A percentile compares a stretch with the other conserved stretches of the same genome.
Evolutionary conservation across 2,888 invertebrate species (phyloP).

Genomic region (Yponomeuta cagnagella): DNA sequence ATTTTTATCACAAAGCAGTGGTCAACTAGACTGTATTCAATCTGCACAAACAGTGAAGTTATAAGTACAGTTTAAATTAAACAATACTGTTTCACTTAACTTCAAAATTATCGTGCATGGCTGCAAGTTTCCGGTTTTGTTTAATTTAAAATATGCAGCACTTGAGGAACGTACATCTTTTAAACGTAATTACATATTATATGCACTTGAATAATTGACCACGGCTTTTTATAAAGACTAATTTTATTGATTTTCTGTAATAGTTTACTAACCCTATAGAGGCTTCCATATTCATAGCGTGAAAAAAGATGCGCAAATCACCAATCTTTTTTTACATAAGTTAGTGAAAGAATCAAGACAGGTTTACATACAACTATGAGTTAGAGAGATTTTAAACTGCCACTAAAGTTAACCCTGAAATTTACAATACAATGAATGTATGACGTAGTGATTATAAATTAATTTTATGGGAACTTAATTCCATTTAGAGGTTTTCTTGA

Average conservation of each 20-base stretch:
- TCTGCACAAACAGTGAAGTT: not conserved
- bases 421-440: conserved; percentile 52
- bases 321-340: conserved; percentile 57
- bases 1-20: conserved; percentile 59
- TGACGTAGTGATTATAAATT: conserved; percentile 37
- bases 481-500: conserved; percentile 61
- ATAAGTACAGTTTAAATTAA: not conserved
- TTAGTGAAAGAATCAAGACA: conserved; percentile 53
- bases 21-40: conserved; percentile 48
- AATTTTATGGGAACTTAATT: conserved; percentile 71
- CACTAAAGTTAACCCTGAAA: conserved; percentile 48
- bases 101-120: too few species aligned
- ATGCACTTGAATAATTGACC: conserved; percentile 53
- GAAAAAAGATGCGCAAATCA: conserved; percentile 68
- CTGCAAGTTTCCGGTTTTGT: too few species aligned
- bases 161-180: too few species aligned
- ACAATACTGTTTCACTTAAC: not conserved
- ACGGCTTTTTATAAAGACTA: conserved; percentile 64
- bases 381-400: conserved; percentile 53
- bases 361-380: conserved; percentile 52
- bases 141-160: too few species aligned
- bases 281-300: conserved; percentile 70
- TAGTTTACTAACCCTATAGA: conserved; percentile 70
- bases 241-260: conserved; percentile 67
- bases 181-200: too few species aligned